These are phyloP conservation scores for Prostheceraeus crozeri DNA, from an alignment of 2,888 invertebrate species.

Conservation along the genomic window DNA sequence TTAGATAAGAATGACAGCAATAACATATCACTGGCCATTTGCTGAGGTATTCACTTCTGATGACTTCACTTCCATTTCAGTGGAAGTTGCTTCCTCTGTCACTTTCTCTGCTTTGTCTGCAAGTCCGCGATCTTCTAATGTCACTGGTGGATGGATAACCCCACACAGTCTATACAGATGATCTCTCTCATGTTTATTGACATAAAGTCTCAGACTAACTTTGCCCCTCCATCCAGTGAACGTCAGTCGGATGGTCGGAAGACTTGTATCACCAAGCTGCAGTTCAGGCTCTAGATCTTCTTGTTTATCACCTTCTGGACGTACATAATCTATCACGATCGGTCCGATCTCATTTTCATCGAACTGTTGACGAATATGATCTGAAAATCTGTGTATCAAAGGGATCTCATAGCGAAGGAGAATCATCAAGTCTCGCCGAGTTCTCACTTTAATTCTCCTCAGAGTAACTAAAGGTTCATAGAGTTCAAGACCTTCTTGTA, in stretches of 20 bases:
- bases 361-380: not conserved
- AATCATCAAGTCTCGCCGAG: slow-evolving; percentile 28
- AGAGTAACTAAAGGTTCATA: not conserved
- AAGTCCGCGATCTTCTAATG: no score
- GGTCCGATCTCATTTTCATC: slow-evolving; percentile 31
- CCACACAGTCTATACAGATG: slow-evolving; percentile 36
- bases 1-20: no score
- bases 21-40: no score
- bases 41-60: no score
- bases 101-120: no score
- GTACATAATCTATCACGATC: slow-evolving; percentile 32
- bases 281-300: not conserved
- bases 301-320: not conserved
- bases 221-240: slow-evolving; percentile 36
- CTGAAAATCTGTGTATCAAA: not conserved
- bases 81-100: no score
- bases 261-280: not conserved
- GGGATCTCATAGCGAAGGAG: slow-evolving; percentile 33
- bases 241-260: slow-evolving; percentile 16
- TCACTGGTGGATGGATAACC: no score
- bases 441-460: slow-evolving; percentile 13
- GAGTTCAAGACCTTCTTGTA: slow-evolving; percentile 36
- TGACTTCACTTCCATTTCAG: no score
- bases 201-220: slow-evolving; percentile 31
- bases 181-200: slow-evolving; percentile 33